These are phyloP conservation scores for Trichosurus vulpecula DNA, from an alignment of 2,797 vertebrate species.

Conservation along the genomic window DNA sequence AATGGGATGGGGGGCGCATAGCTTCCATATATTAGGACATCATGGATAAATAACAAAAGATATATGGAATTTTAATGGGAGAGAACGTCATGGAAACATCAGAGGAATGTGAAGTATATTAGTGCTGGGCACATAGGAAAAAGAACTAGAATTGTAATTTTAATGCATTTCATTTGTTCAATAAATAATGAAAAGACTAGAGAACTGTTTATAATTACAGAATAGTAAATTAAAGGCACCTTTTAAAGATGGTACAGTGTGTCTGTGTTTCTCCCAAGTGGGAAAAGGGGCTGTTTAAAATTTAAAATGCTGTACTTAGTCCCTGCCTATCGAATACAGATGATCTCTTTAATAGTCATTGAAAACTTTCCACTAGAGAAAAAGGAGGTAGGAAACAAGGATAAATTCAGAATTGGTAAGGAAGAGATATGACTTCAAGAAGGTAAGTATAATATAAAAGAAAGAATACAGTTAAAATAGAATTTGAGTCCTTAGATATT, in stretches of 20 bases:
- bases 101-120: not conserved
- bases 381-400: slow-evolving; percentile 38
- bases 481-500: not conserved
- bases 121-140: not conserved
- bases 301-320: slow-evolving; percentile 44
- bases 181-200: slow-evolving; percentile 56
- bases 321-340: slow-evolving; percentile 44
- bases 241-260: not conserved
- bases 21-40: slow-evolving; percentile 25
- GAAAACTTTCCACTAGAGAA: slow-evolving; percentile 25
- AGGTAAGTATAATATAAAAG: slow-evolving; percentile 20
- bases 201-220: slow-evolving; percentile 59
- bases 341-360: not conserved
- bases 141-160: not conserved
- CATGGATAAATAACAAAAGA: slow-evolving; percentile 10
- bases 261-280: slow-evolving; percentile 1
- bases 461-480: not conserved
- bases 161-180: slow-evolving; percentile 35
- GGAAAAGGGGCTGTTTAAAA: slow-evolving; percentile 56
- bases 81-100: not conserved
- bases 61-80: not conserved
- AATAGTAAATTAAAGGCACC: slow-evolving; percentile 38
- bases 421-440: not conserved
- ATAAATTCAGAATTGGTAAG: slow-evolving; percentile 30
- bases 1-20: slow-evolving; percentile 1